Conservation (phyloP, 2,797 vertebrate genomes). For the Ctenosaura bakeri region DNA sequence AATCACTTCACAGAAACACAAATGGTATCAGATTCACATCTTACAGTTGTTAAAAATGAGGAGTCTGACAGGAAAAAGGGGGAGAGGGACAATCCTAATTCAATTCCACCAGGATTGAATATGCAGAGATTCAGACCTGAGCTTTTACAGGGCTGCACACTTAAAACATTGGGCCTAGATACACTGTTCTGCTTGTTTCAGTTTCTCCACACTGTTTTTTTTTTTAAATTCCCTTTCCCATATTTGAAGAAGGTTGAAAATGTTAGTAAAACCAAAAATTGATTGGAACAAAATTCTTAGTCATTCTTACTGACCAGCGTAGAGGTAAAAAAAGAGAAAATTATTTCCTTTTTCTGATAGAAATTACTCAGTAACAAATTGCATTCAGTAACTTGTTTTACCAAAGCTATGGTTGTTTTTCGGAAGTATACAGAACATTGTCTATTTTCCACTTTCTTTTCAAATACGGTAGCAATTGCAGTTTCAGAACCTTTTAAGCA, state of each 20-base stretch:
- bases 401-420: background rate
- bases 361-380: background rate
- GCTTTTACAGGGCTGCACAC: background rate
- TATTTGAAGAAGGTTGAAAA: background rate
- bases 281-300: background rate
- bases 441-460: background rate
- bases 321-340: background rate
- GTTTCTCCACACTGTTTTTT: background rate
- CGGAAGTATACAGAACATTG: background rate
- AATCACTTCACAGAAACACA: conserved; percentile 20
- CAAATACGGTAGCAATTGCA: background rate
- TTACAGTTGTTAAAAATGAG: background rate
- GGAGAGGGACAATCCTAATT: background rate
- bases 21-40: conserved; percentile 7
- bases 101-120: background rate
- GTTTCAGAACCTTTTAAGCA: background rate
- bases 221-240: background rate
- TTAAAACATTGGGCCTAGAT: background rate
- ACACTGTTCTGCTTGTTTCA: background rate
- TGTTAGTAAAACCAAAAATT: too few relatives aligned
- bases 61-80: background rate
- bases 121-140: background rate
- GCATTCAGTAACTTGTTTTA: background rate
- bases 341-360: background rate
- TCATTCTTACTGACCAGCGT: background rate